Evolutionary conservation across 2,888 invertebrate species (phyloP).

Genomic region (Boloria selene): DNA sequence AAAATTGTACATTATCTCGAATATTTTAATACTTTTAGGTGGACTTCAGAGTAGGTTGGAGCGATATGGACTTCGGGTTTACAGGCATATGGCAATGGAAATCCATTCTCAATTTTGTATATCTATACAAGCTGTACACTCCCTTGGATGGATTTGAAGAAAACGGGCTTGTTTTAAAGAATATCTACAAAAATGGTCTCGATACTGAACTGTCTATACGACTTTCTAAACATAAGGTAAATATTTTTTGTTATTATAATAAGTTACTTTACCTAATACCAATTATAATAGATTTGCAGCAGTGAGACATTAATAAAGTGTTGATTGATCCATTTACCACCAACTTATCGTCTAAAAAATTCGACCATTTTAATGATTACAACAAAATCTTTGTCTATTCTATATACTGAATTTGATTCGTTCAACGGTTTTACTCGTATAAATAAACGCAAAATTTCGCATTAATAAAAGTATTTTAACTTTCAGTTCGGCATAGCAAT

Average conservation of each 20-base stretch:
- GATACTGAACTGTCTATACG: slow-evolving; percentile 87
- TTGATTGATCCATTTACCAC: no score
- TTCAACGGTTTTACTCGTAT: no score
- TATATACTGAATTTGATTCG: no score
- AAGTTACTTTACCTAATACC: background rate
- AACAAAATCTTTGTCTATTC: no score
- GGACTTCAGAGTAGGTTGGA: slow-evolving; percentile 89
- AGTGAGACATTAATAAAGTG: no score
- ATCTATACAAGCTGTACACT: slow-evolving; percentile 89
- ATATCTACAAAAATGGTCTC: slow-evolving; percentile 84
- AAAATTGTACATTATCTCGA: no score
- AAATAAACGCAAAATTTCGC: no score
- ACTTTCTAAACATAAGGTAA: slow-evolving; percentile 85
- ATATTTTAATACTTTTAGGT: slow-evolving; percentile 65
- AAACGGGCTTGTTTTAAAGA: slow-evolving; percentile 88
- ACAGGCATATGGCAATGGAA: slow-evolving; percentile 89
- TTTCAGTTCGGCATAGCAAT: slow-evolving; percentile 72
- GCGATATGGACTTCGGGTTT: slow-evolving; percentile 88
- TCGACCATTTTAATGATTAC: no score
- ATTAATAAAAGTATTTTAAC: background rate
- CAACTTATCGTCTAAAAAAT: no score
- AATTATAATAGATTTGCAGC: no score
- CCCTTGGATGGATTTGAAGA: slow-evolving; percentile 90
- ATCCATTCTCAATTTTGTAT: slow-evolving; percentile 87
- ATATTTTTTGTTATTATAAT: background rate